These are phyloP conservation scores for Digitonthophagus gazella DNA, from an alignment of 2,888 invertebrate genomes.

Conservation along the genomic window DNA sequence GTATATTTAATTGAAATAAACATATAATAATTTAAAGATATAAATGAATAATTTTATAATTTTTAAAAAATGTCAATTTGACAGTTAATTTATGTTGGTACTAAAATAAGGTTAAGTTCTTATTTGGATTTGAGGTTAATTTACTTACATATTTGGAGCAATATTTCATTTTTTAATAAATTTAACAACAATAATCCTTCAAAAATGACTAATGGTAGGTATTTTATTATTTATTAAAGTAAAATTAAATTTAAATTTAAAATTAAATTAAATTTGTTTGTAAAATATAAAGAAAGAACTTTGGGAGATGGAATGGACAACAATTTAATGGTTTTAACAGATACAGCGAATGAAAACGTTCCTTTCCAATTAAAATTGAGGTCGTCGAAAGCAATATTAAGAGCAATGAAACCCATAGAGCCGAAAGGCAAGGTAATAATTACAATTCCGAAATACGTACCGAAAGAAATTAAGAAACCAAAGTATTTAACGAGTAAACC, in stretches of 20 bases:
- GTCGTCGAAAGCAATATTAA: conserved; percentile 32
- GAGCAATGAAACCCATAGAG: conserved; percentile 41
- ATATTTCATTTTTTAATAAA: too few relatives aligned
- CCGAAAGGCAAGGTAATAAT: conserved; percentile 60
- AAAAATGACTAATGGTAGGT: conserved; percentile 2
- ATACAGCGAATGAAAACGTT: conserved; percentile 27
- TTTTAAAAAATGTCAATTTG: too few relatives aligned
- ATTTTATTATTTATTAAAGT: not conserved
- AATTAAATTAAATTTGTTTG: not conserved
- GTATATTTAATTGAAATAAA: too few relatives aligned
- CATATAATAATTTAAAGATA: too few relatives aligned
- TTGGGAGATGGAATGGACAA: conserved; percentile 69
- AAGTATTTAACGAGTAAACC: conserved; percentile 55
- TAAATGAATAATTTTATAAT: too few relatives aligned
- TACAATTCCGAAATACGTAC: conserved; percentile 62
- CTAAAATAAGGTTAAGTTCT: too few relatives aligned
- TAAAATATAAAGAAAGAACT: conserved; percentile 22
- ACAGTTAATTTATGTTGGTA: too few relatives aligned
- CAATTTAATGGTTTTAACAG: conserved; percentile 31
- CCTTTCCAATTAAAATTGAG: conserved; percentile 24
- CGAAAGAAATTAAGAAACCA: conserved; percentile 57
- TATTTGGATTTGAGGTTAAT: too few relatives aligned
- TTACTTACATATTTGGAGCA: too few relatives aligned
- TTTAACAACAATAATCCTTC: too few relatives aligned
- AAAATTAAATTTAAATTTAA: not conserved